A percentile compares a stretch with the other conserved stretches of the same genome.
These are phyloP conservation scores for Rhineura floridana DNA, from an alignment of 2,113 vertebrate genomes.

Conservation along the genomic window DNA sequence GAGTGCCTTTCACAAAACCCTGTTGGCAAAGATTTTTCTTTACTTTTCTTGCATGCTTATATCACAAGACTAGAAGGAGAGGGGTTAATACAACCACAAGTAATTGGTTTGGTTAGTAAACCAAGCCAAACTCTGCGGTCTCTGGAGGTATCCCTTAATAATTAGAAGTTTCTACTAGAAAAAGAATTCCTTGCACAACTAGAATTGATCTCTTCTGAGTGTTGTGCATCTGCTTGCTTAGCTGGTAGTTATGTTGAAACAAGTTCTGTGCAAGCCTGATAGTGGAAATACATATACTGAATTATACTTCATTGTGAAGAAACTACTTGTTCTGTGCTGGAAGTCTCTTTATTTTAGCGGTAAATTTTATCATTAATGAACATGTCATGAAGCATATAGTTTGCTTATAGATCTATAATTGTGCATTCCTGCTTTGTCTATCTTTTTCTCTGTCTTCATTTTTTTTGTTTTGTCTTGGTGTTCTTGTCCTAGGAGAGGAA, in stretches of 20 bases:
- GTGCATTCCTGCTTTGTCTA: background rate
- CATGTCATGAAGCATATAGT: background rate
- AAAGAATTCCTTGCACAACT: background rate
- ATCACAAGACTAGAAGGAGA: background rate
- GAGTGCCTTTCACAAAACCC: background rate
- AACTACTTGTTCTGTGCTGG: background rate
- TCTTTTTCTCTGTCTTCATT: background rate
- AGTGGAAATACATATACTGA: background rate
- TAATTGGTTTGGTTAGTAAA: background rate
- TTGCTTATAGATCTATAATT: background rate
- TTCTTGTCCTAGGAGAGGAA: slow-evolving; percentile 84
- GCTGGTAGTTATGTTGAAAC: background rate
- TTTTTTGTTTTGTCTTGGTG: slow-evolving; percentile 37
- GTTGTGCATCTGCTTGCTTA: background rate
- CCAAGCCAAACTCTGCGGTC: background rate
- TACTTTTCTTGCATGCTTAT: background rate
- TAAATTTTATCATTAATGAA: background rate
- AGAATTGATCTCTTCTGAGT: background rate
- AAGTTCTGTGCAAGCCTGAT: background rate
- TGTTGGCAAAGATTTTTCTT: too few relatives aligned
- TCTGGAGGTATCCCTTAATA: background rate
- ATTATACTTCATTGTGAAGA: background rate
- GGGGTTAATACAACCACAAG: background rate
- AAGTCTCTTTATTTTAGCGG: background rate
- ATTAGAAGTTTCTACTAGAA: background rate